A percentile compares a stretch with the other conserved stretches of the same genome.
Conservation (phyloP, 2,888 invertebrate species). For the Acrocyrtus sp. region DNA sequence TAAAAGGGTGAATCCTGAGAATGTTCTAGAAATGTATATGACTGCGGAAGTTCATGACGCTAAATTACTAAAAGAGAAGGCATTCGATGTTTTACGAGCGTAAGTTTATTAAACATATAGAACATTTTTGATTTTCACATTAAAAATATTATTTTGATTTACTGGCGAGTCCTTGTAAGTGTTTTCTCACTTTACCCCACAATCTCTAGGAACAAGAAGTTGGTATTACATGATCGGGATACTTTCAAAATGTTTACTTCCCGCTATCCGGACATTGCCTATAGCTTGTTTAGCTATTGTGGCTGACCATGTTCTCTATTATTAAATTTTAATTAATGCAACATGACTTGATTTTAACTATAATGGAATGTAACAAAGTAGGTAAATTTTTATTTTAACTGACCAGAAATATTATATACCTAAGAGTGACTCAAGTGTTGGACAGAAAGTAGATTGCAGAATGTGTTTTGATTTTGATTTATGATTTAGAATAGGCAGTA, state of each 20-base stretch:
- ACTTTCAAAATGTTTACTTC: slow-evolving; percentile 48
- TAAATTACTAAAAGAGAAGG: slow-evolving; percentile 36
- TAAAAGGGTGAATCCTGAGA: slow-evolving; percentile 25
- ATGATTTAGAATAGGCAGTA: too few species aligned
- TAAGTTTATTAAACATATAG: slow-evolving; percentile 17
- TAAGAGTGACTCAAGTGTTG: too few species aligned
- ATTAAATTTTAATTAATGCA: too few species aligned
- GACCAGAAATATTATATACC: too few species aligned
- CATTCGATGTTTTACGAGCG: slow-evolving; percentile 45
- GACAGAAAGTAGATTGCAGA: too few species aligned
- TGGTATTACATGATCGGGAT: slow-evolving; percentile 34
- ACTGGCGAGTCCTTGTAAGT: not conserved
- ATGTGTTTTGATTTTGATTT: too few species aligned
- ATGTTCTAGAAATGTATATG: slow-evolving; percentile 53
- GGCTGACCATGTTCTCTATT: too few species aligned
- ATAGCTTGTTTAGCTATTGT: slow-evolving; percentile 22
- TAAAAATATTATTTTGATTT: not conserved
- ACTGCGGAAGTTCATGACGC: slow-evolving; percentile 43
- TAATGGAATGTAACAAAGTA: too few species aligned
- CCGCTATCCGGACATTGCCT: slow-evolving; percentile 44
- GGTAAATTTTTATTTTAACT: not conserved
- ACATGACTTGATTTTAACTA: too few species aligned
- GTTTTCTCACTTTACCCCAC: not conserved
- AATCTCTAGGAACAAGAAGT: slow-evolving; percentile 37
- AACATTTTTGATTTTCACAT: not conserved